These are phyloP conservation scores for Diploptera punctata DNA, from an alignment of 2,888 invertebrate genomes.

Conservation along the genomic window DNA sequence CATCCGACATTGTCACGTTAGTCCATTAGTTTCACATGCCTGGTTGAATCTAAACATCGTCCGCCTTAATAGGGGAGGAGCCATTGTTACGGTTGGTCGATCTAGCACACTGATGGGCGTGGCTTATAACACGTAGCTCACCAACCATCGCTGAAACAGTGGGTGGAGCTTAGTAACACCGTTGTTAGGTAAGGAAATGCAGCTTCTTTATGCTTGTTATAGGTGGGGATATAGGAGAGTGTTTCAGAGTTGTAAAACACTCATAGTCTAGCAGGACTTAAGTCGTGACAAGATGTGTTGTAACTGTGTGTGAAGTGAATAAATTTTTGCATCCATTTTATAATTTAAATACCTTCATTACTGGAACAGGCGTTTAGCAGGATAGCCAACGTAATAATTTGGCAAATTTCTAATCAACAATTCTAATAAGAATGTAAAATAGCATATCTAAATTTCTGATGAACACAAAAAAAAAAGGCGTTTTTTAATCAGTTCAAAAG, in stretches of 20 bases:
- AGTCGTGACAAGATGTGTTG: too few species aligned
- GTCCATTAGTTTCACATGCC: constrained; percentile 7
- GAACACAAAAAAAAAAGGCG: too few species aligned
- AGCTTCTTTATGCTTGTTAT: neutral
- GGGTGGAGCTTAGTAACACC: neutral
- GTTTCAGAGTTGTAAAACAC: too few species aligned
- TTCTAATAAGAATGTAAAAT: too few species aligned
- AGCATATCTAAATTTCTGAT: too few species aligned
- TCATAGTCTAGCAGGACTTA: neutral
- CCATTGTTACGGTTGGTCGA: neutral
- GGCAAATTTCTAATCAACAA: too few species aligned
- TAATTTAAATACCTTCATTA: too few species aligned
- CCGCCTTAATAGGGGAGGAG: neutral
- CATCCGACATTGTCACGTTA: constrained; percentile 17
- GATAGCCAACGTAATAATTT: too few species aligned
- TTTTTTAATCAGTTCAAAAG: too few species aligned
- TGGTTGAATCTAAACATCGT: neutral
- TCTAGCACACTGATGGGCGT: neutral
- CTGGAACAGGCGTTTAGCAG: too few species aligned
- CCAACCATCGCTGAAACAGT: neutral
- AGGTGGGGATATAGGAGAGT: neutral
- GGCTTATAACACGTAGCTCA: neutral
- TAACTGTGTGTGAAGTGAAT: too few species aligned
- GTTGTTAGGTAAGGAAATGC: neutral
- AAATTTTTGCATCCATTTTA: too few species aligned